Percentiles rank a stretch among this genome's conserved stretches.
Conservation (phyloP, 2,888 invertebrate species). For the Mythimna albipuncta region DNA sequence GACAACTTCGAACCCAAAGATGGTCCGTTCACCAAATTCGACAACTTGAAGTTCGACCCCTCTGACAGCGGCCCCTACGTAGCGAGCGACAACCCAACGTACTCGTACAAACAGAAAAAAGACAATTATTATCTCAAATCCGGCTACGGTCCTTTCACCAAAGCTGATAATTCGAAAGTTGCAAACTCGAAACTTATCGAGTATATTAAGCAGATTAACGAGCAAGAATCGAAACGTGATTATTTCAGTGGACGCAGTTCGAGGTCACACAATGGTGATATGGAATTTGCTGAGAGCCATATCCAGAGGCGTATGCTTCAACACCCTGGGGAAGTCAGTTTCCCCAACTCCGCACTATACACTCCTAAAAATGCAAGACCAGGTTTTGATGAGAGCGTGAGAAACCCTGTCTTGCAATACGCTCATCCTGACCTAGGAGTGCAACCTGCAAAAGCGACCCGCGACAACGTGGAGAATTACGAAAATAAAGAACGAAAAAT, state of each 20-base stretch:
- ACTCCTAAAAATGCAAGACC: conserved; percentile 91
- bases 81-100: conserved; percentile 80
- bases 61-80: conserved; percentile 82
- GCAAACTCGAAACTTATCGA: conserved; percentile 91
- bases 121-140: conserved; percentile 84
- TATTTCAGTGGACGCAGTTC: conserved; percentile 90
- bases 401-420: conserved; percentile 94
- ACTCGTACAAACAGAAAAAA: conserved; percentile 84
- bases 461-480: conserved; percentile 81
- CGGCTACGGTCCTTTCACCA: conserved; percentile 92
- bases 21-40: conserved; percentile 92
- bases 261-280: conserved; percentile 85
- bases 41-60: conserved; percentile 87
- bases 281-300: conserved; percentile 89
- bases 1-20: conserved; percentile 90
- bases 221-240: conserved; percentile 91
- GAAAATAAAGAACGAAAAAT: conserved; percentile 82
- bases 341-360: conserved; percentile 92
- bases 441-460: conserved; percentile 92
- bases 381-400: conserved; percentile 93
- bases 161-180: conserved; percentile 91
- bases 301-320: conserved; percentile 94
- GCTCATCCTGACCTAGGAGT: conserved; percentile 95
- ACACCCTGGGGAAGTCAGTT: conserved; percentile 91
- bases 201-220: conserved; percentile 93